Evolutionary conservation across 2,888 invertebrate genomes (phyloP), one percentile per base, ranked within the genome.

Genomic region (Acronicta leporina): DNA sequence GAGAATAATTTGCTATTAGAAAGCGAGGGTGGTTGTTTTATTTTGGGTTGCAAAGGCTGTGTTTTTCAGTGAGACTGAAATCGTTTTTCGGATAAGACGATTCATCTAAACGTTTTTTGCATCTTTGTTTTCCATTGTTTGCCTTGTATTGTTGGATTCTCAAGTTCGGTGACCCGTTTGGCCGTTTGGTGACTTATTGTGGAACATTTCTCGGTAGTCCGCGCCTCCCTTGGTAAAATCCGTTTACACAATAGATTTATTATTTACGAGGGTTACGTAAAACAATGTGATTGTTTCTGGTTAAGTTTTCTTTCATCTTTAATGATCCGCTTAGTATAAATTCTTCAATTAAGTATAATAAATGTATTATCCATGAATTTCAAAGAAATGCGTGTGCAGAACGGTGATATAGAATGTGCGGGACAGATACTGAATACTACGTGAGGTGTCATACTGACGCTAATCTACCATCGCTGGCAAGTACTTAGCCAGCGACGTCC

Each of bases 1-100:
- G 62, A 63, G 79, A 64, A 73, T 77, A 73, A 83, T 87, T 86
- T 80, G 33, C 65, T 52, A 62, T 77, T 68, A 16, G 42, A 58
- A 57, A 16, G 8, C 52, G 30, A 35, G 27, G 71, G 68, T 58
- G 53, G 62, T 83, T 83, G 57, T 45, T 71, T 42, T 70, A 44
- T 68, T 79, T 77, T 57, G 35, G 58, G 13, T 25, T 55, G 27
- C 16, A 25, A 20, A 15, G 43, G 49, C 41, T 40, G 51, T 63
- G 62, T 71, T 75, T 71, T 80, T 80, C 77, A 78, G 77, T 72
- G 67, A 70, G 67, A 61, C 73, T 79, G 80, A 81, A 84, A 87
- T 83, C 82, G 83, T 82, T 85, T 87, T 86, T 84, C 75, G 83
- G 81, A 77, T 83, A 82, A 82, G 81, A 78, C 75, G 80, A 83